phyloP scores from a whole-genome alignment of 2,797 vertebrate species.

The Scleropages formosus region DNA sequence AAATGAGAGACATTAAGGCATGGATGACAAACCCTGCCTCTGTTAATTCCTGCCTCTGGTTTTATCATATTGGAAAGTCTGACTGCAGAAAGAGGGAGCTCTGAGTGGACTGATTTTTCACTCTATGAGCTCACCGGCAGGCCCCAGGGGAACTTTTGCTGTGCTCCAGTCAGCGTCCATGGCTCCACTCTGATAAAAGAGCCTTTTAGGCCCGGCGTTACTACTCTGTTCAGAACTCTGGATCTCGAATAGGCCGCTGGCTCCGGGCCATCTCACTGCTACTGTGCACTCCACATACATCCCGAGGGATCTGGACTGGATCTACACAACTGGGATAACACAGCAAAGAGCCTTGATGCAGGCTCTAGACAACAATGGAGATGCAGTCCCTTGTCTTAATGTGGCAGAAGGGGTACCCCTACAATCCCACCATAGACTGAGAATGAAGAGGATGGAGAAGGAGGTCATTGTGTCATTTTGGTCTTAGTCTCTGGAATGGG shows the following conservation, averaged over 20 bases:
- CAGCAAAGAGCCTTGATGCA: background rate
- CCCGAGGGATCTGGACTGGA: background rate
- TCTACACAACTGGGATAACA: background rate
- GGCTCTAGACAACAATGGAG: background rate
- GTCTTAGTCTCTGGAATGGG: too few relatives aligned
- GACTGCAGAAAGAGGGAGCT: constrained; percentile 60
- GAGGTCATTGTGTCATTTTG: too few relatives aligned
- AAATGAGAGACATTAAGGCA: constrained; percentile 57
- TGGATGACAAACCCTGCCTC: constrained; percentile 57
- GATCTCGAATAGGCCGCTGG: background rate
- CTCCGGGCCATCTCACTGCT: background rate
- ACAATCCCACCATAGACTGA: too few relatives aligned
- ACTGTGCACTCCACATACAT: background rate
- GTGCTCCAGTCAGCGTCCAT: constrained; percentile 41
- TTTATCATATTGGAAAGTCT: constrained; percentile 78
- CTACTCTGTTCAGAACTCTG: background rate
- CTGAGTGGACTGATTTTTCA: constrained; percentile 62
- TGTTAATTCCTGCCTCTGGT: constrained; percentile 63
- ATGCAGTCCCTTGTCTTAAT: background rate
- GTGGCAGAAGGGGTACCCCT: too few relatives aligned
- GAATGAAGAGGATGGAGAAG: too few relatives aligned
- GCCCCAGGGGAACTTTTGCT: constrained; percentile 39
- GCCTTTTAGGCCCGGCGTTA: constrained; percentile 5
- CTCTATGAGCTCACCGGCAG: constrained; percentile 47
- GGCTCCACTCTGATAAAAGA: constrained; percentile 51